Evolutionary conservation across 1,140 invertebrate species (phyloP).

Genomic region (Eciton burchellii): DNA sequence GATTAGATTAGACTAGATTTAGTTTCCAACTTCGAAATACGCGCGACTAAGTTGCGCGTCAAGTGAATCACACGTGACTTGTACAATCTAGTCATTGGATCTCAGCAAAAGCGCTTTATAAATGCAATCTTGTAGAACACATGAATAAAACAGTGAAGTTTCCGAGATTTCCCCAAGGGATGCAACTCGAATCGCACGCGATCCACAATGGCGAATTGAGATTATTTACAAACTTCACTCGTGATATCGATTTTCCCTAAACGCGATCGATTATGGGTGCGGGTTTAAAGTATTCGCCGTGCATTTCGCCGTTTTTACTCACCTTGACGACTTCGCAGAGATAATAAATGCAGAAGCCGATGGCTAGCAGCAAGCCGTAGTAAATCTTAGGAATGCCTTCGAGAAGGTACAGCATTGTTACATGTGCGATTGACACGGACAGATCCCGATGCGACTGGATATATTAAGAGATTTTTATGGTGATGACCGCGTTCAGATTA

Average conservation of each 20-base stretch:
- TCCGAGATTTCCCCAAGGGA: no score
- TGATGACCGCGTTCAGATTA: neutral
- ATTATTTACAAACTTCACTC: no score
- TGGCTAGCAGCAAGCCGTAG: slow-evolving; percentile 81
- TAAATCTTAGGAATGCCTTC: slow-evolving; percentile 81
- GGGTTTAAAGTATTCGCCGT: neutral
- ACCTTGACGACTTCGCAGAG: slow-evolving; percentile 85
- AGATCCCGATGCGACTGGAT: neutral
- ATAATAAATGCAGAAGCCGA: slow-evolving; percentile 84
- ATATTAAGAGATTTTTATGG: neutral
- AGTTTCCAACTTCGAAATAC: neutral
- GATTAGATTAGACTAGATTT: neutral
- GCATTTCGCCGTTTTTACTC: slow-evolving; percentile 66
- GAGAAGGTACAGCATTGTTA: slow-evolving; percentile 74
- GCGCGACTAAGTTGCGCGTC: no score
- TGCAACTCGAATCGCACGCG: no score
- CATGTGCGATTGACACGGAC: neutral
- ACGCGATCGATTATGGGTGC: neutral
- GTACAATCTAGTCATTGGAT: no score
- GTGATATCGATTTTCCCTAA: no score
- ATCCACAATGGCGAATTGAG: no score
- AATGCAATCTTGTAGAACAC: no score
- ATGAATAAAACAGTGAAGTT: no score
- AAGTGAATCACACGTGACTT: no score
- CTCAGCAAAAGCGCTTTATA: no score